Evolutionary conservation across 2,888 invertebrate species (phyloP), one percentile per base, ranked within the genome.

Genomic region (Druceiella hillmani): DNA sequence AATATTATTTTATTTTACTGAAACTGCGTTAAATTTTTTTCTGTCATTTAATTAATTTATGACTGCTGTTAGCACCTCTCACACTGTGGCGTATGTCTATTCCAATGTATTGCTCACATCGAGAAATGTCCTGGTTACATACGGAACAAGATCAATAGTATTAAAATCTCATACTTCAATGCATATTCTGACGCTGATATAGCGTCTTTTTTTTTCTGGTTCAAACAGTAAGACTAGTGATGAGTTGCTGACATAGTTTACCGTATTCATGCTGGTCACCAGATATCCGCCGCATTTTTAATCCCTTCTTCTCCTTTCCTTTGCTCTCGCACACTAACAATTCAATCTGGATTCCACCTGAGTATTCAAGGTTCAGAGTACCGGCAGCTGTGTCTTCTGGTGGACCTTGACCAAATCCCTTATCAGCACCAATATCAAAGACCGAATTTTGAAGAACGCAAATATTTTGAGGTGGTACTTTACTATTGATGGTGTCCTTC

Each of bases 211-310:
- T n/a, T n/a, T n/a, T n/a, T n/a, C n/a, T n/a, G n/a, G n/a, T n/a
- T n/a, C n/a, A n/a, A n/a, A 85, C 86, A 40, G 85, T 85, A 71
- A 91, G 81, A 57, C 87, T 88, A 33, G 87, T 87, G 41, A 91
- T 87, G 52, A 92, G 65, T 63, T 90, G 88, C 57, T 89, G 86
- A 61, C 91, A 91, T 25, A 91, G 73, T 60, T 88, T 87, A 45
- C 87, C 87, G 56, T 90, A 91, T 56, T 89, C 87, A 50, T 83
- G 72, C 61, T 87, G 87, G 62, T 92, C 91, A 3, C 91, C 91
- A 1, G 89, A 89, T 52, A 92, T 87, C 55, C 90, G 69, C 37
- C 90, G 68, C 79, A 92, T 79, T 52, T 90, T 89, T 51, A 91
- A 74, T 4, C 88, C 88, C 51, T 87, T 88, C 33, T 79, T 80